Percentiles rank a stretch among this genome's conserved stretches.
These are phyloP conservation scores for Lemur catta DNA, from an alignment of 2,797 vertebrate species.

Conservation along the genomic window DNA sequence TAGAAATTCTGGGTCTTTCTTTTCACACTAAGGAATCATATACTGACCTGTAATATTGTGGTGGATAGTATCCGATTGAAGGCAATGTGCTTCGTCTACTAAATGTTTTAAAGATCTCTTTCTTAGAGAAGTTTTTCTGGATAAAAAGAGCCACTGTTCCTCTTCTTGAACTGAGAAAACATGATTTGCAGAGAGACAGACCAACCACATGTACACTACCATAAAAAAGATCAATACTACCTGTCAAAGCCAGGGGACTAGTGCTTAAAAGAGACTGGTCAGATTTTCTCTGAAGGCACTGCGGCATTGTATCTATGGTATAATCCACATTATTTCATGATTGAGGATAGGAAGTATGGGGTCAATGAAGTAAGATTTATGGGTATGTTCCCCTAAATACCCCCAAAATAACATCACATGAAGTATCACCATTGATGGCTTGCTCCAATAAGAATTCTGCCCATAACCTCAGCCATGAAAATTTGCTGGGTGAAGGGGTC, in stretches of 20 bases:
- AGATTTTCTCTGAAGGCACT: not conserved
- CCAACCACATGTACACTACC: not conserved
- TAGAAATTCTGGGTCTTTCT: not conserved
- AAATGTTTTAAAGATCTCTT: conserved; percentile 79
- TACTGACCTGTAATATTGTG: conserved; percentile 84
- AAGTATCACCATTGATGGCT: not conserved
- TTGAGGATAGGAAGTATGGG: not conserved
- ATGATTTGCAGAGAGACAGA: not conserved
- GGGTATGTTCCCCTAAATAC: not conserved
- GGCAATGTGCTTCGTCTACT: conserved; percentile 82
- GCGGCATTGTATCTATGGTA: not conserved
- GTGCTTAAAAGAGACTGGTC: not conserved
- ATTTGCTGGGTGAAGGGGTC: not conserved
- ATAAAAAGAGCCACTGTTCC: conserved; percentile 84
- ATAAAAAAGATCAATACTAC: not conserved
- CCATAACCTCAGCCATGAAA: not conserved
- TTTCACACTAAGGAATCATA: not conserved
- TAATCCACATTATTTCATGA: not conserved
- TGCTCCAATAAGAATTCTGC: not conserved
- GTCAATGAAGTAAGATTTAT: not conserved
- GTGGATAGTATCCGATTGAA: conserved; percentile 62
- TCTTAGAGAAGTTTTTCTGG: conserved; percentile 84
- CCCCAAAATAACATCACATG: not conserved
- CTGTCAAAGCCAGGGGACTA: not conserved
- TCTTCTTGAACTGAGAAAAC: conserved; percentile 81